Conservation (phyloP, 53 echinoderm and acorn worm genomes). For the Patiria pectinifera region DNA sequence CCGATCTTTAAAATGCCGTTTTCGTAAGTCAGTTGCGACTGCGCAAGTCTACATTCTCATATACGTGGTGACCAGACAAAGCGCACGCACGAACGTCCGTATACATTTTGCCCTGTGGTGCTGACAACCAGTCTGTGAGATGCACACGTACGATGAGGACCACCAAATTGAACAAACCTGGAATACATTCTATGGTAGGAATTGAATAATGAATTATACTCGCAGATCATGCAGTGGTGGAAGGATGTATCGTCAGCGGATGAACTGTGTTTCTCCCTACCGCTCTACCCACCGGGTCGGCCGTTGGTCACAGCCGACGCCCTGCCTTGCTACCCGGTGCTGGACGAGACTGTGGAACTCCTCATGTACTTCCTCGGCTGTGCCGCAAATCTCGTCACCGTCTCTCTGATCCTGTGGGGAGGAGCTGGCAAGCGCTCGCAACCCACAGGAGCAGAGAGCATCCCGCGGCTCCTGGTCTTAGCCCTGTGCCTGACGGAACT, state of each 20-base stretch:
- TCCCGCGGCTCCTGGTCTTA: conserved; percentile 80
- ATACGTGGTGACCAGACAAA: background rate
- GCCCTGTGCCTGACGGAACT: conserved; percentile 83
- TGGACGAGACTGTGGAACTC: conserved; percentile 34
- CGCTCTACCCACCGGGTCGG: conserved; percentile 72
- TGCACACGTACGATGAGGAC: background rate
- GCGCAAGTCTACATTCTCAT: background rate
- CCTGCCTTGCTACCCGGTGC: conserved; percentile 47
- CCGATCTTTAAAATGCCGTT: too few species aligned
- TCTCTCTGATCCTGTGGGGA: conserved; percentile 57
- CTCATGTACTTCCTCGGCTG: conserved; percentile 63
- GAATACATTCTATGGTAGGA: background rate
- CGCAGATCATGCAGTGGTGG: conserved; percentile 5
- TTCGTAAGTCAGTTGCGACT: background rate
- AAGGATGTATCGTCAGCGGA: background rate
- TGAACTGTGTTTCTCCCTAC: conserved; percentile 60
- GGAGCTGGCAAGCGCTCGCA: conserved; percentile 50
- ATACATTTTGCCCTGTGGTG: background rate
- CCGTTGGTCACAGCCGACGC: conserved; percentile 38
- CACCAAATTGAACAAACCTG: background rate
- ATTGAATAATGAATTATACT: background rate
- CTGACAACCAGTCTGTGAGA: background rate
- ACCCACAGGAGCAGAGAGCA: conserved; percentile 67
- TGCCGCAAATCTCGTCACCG: conserved; percentile 66
- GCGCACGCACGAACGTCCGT: background rate